Evolutionary conservation across 2,888 invertebrate species (phyloP).

Genomic region (Apodemia mormo): DNA sequence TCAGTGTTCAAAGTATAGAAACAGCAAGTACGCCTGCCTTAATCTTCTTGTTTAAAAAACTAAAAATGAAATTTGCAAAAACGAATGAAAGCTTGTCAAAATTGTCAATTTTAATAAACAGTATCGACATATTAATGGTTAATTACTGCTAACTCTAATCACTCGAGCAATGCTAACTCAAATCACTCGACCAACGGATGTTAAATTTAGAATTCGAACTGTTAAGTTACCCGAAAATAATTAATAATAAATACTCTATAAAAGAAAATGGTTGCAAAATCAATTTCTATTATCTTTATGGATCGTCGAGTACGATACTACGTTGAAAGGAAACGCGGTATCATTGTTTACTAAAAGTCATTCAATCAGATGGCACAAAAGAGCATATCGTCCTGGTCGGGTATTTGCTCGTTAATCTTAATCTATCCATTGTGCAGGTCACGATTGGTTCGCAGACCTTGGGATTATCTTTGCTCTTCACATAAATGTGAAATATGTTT

Average conservation of each 20-base stretch:
- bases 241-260: neutral
- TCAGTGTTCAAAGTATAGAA: too few species aligned
- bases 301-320: slow-evolving; percentile 39
- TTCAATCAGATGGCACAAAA: slow-evolving; percentile 68
- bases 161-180: too few species aligned
- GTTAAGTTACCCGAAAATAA: neutral
- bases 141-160: too few species aligned
- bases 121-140: too few species aligned
- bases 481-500: slow-evolving; percentile 30
- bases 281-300: slow-evolving; percentile 51
- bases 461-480: slow-evolving; percentile 38
- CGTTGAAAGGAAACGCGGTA: slow-evolving; percentile 53
- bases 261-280: slow-evolving; percentile 31
- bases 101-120: too few species aligned
- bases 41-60: too few species aligned
- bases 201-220: neutral
- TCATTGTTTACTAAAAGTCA: slow-evolving; percentile 75
- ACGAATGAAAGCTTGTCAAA: too few species aligned
- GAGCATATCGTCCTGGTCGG: slow-evolving; percentile 62
- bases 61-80: too few species aligned
- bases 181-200: too few species aligned
- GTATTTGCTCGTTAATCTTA: slow-evolving; percentile 65
- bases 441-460: slow-evolving; percentile 45
- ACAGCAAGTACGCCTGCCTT: too few species aligned
- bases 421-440: slow-evolving; percentile 62